These are phyloP conservation scores for Drosophila yakuba DNA, from an alignment of 1,140 invertebrate species.

Conservation along the genomic window DNA sequence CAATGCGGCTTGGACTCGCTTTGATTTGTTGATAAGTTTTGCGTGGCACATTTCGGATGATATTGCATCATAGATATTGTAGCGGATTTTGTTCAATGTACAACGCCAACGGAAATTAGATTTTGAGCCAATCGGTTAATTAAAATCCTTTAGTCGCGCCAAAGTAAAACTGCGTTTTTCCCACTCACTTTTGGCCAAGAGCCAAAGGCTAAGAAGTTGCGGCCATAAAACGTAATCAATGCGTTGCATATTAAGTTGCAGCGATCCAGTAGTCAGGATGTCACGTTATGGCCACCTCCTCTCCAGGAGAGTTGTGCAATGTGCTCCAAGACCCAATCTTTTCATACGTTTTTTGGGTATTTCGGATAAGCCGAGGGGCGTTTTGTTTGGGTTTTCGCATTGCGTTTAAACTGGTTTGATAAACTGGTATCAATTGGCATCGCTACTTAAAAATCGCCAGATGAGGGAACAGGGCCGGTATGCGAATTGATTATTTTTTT, in stretches of 20 bases:
- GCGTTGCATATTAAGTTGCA: slow-evolving; percentile 67
- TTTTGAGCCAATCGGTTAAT: slow-evolving; percentile 61
- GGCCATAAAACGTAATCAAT: slow-evolving; percentile 67
- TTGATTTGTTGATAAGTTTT: slow-evolving; percentile 75
- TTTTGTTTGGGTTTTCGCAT: slow-evolving; percentile 49
- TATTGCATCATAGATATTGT: slow-evolving; percentile 46
- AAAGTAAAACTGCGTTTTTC: slow-evolving; percentile 5
- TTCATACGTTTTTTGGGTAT: slow-evolving; percentile 16
- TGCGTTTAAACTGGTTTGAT: slow-evolving; percentile 54
- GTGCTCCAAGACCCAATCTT: slow-evolving; percentile 8
- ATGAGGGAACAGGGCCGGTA: slow-evolving; percentile 22
- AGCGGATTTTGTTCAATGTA: slow-evolving; percentile 12
- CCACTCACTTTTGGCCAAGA: slow-evolving; percentile 53
- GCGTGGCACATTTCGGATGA: slow-evolving; percentile 54
- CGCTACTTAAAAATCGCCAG: slow-evolving; percentile 28
- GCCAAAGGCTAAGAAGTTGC: slow-evolving; percentile 45
- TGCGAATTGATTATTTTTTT: slow-evolving; percentile 9
- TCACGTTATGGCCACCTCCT: slow-evolving; percentile 66
- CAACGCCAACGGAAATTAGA: slow-evolving; percentile 67
- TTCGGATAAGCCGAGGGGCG: slow-evolving; percentile 52
- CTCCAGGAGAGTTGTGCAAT: slow-evolving; percentile 59
- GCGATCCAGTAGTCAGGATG: slow-evolving; percentile 56
- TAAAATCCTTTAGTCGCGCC: slow-evolving; percentile 67
- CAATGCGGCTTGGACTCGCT: slow-evolving; percentile 46
- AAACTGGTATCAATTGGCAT: slow-evolving; percentile 68